These are phyloP conservation scores for Theropithecus gelada DNA, from an alignment of 2,113 vertebrate species.

Conservation along the genomic window DNA sequence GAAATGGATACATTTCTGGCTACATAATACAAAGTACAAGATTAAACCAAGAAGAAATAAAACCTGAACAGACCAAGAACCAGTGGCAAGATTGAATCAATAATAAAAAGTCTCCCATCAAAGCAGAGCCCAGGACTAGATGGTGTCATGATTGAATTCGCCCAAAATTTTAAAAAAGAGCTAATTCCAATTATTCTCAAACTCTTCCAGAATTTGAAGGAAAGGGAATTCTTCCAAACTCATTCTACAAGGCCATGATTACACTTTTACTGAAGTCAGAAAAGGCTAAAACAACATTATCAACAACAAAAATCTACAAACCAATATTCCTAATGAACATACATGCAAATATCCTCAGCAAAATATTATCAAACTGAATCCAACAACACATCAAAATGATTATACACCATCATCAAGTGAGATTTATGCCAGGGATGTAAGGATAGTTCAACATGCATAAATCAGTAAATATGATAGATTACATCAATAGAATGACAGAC, in stretches of 20 bases:
- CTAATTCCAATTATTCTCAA: not conserved
- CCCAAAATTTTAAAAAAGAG: not conserved
- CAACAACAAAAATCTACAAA: not conserved
- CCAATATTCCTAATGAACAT: not conserved
- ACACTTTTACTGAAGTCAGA: not conserved
- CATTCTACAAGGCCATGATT: not conserved
- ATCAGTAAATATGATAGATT: not conserved
- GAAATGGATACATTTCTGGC: not conserved
- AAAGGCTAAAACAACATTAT: not conserved
- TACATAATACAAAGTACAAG: not conserved
- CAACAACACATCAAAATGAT: not conserved
- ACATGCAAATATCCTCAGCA: not conserved
- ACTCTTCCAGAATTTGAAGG: not conserved
- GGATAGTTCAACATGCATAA: not conserved
- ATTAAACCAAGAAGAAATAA: not conserved
- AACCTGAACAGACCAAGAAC: not conserved
- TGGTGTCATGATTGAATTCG: not conserved
- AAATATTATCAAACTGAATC: not conserved
- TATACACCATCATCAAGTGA: not conserved
- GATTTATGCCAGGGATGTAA: not conserved
- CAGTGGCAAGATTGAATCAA: not conserved
- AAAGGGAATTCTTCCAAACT: not conserved
- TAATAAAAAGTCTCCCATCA: not conserved
- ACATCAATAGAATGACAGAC: not conserved
- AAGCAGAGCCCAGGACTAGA: not conserved